phyloP scores from a whole-genome alignment of 2,888 invertebrate genomes.

The Agrilus cyanescens region DNA sequence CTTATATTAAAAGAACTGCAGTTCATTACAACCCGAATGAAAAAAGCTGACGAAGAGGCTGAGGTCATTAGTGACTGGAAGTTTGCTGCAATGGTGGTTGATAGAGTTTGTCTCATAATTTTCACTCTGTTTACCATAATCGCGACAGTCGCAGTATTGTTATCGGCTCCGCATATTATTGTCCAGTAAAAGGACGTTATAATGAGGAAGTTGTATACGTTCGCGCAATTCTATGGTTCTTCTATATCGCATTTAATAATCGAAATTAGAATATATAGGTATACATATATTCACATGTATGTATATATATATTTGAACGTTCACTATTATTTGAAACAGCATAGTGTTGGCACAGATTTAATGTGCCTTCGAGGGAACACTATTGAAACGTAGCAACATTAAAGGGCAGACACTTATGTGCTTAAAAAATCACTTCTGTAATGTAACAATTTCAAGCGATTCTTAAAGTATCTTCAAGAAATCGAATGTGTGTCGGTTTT shows the following conservation, averaged over 20 bases:
- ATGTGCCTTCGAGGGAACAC: slow-evolving; percentile 36
- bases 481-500: too few relatives aligned
- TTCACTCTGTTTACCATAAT: slow-evolving; percentile 90
- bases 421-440: slow-evolving; percentile 11
- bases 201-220: slow-evolving; percentile 11
- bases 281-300: slow-evolving; percentile 2
- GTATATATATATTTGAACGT: slow-evolving; percentile 25
- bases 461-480: too few relatives aligned
- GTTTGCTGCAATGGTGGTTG: slow-evolving; percentile 97
- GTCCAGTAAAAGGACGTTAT: slow-evolving; percentile 56
- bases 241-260: slow-evolving; percentile 20
- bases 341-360: slow-evolving; percentile 33
- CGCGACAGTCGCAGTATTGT: slow-evolving; percentile 82
- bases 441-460: too few relatives aligned
- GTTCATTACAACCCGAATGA: slow-evolving; percentile 89
- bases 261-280: slow-evolving; percentile 23
- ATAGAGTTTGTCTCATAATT: slow-evolving; percentile 90
- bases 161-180: slow-evolving; percentile 89
- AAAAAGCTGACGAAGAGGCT: slow-evolving; percentile 86
- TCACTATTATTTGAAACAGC: slow-evolving; percentile 37
- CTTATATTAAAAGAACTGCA: slow-evolving; percentile 86
- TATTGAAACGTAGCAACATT: slow-evolving; percentile 33
- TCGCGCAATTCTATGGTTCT: slow-evolving; percentile 19
- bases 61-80: slow-evolving; percentile 95
- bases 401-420: slow-evolving; percentile 37